Conservation (phyloP, 2,113 vertebrate species). For the Pachycephala philippinensis region DNA sequence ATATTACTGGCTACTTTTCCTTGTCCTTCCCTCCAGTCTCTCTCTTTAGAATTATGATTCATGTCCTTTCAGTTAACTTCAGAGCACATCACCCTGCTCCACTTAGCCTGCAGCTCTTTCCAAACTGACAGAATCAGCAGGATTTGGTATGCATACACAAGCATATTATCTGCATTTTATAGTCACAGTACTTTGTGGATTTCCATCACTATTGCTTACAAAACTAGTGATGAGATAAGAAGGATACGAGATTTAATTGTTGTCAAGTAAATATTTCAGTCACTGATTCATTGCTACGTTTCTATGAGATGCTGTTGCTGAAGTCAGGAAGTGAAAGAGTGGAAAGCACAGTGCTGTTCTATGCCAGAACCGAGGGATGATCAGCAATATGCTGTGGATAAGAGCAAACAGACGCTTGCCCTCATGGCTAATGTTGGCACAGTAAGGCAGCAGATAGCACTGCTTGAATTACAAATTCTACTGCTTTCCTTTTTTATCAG, state of each 20-base stretch:
- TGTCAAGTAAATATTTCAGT: neutral
- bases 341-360: neutral
- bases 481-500: neutral
- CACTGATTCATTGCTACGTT: neutral
- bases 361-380: neutral
- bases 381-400: neutral
- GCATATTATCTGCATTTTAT: neutral
- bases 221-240: neutral
- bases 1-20: neutral
- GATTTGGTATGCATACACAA: neutral
- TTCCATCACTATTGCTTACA: neutral
- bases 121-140: neutral
- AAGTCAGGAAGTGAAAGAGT: neutral
- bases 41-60: neutral
- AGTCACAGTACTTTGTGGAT: neutral
- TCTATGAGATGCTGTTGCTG: neutral
- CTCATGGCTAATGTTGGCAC: neutral
- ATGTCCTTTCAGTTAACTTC: neutral
- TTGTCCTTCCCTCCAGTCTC: neutral
- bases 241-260: neutral
- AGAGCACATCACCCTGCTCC: neutral
- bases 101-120: neutral
- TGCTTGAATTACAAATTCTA: neutral
- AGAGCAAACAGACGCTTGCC: neutral
- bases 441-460: neutral